A percentile compares a stretch with the other conserved stretches of the same genome.
phyloP scores from a whole-genome alignment of 1,140 invertebrate species.

The silkworm (Bombyx mori) region DNA sequence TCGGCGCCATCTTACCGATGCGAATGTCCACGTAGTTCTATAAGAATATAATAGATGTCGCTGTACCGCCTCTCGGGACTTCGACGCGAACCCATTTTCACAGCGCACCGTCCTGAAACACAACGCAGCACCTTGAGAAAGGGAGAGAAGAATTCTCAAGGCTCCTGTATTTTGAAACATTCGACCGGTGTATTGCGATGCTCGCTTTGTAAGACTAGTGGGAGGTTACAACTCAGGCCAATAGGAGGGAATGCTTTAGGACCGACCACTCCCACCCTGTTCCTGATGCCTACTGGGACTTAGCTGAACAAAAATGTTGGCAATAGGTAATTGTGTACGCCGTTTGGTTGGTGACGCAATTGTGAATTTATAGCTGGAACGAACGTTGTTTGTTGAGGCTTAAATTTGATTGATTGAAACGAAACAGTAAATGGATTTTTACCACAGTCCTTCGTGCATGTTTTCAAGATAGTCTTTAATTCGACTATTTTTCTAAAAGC shows the following conservation, averaged over 20 bases:
- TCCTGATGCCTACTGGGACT: constrained; percentile 66
- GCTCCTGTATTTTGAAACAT: constrained; percentile 45
- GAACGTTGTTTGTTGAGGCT: constrained; percentile 32
- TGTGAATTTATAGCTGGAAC: constrained; percentile 47
- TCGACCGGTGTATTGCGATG: constrained; percentile 28
- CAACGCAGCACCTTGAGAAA: constrained; percentile 49
- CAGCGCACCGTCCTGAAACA: constrained; percentile 57
- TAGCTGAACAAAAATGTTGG: constrained; percentile 61
- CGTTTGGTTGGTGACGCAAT: constrained; percentile 60
- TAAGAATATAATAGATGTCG: constrained; percentile 34
- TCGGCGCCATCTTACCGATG: constrained; percentile 47
- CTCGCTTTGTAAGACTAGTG: constrained; percentile 53
- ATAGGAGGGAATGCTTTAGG: constrained; percentile 42
- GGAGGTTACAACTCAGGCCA: constrained; percentile 46
- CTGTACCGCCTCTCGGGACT: constrained; percentile 31
- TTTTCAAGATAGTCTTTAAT: neutral
- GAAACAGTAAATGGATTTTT: constrained; percentile 20
- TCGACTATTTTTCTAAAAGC: too few relatives aligned
- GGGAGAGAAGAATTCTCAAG: constrained; percentile 66
- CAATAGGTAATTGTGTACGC: constrained; percentile 66
- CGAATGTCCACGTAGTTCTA: constrained; percentile 25
- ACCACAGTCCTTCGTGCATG: neutral
- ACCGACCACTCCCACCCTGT: constrained; percentile 55
- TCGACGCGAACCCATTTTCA: constrained; percentile 49
- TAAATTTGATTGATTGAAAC: constrained; percentile 39